Conservation (phyloP, 2,888 invertebrate genomes). For the Latrodectus elegans region DNA sequence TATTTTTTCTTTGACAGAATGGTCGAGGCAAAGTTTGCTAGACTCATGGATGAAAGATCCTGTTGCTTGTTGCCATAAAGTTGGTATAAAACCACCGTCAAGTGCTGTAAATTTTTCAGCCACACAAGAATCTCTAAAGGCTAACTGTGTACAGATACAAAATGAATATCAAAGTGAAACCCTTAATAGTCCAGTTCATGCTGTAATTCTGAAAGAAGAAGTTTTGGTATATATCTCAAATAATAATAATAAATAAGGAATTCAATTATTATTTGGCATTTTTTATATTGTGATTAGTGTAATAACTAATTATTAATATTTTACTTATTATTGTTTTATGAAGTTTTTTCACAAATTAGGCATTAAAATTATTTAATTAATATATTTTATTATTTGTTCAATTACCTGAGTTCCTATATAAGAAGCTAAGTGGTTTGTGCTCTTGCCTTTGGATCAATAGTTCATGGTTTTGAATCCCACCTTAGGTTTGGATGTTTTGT, state of each 20-base stretch:
- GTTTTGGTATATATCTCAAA: slow-evolving; percentile 53
- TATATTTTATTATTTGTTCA: too few relatives aligned
- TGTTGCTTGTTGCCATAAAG: slow-evolving; percentile 80
- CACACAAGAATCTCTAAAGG: slow-evolving; percentile 72
- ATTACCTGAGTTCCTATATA: too few relatives aligned
- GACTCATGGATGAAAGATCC: slow-evolving; percentile 83
- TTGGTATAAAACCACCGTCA: slow-evolving; percentile 81
- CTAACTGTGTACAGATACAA: slow-evolving; percentile 71
- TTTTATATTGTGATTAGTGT: background rate
- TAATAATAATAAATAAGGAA: background rate
- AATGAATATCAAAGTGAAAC: slow-evolving; percentile 70
- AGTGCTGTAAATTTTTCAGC: slow-evolving; percentile 74
- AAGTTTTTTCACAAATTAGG: too few relatives aligned
- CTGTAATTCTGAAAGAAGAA: slow-evolving; percentile 65
- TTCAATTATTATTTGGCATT: background rate
- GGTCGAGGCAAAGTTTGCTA: slow-evolving; percentile 81
- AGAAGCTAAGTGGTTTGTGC: too few relatives aligned
- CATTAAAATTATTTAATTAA: too few relatives aligned
- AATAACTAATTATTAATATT: too few relatives aligned
- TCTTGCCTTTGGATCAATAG: too few relatives aligned
- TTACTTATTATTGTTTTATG: too few relatives aligned
- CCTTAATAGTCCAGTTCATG: slow-evolving; percentile 70
- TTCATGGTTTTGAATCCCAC: too few relatives aligned
- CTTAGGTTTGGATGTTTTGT: too few relatives aligned
- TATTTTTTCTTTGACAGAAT: slow-evolving; percentile 77